Conservation (phyloP, 1,140 invertebrate species). For the Bombus waltoni region DNA sequence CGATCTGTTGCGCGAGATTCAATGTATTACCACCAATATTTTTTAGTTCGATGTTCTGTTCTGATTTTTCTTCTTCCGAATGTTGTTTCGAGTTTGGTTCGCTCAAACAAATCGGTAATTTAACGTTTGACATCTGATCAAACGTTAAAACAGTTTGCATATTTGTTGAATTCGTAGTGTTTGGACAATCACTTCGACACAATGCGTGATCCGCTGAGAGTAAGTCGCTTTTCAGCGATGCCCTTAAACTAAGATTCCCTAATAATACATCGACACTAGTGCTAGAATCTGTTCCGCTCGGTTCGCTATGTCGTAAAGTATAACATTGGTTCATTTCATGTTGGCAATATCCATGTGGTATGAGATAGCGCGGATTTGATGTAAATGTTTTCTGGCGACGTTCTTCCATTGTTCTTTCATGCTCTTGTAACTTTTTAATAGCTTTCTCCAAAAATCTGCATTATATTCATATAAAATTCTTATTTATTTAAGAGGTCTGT, state of each 20-base stretch:
- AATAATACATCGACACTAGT: conserved; percentile 76
- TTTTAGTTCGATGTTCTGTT: neutral
- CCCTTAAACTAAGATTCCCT: conserved; percentile 75
- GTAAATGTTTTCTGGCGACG: conserved; percentile 39
- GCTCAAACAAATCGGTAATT: neutral
- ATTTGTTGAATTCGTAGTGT: conserved; percentile 25
- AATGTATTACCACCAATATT: neutral
- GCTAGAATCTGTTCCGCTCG: conserved; percentile 74
- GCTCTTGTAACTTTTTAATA: conserved; percentile 63
- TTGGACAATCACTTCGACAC: conserved; percentile 66
- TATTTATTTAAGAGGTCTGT: neutral
- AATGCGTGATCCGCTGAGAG: conserved; percentile 69
- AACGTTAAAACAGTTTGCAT: neutral
- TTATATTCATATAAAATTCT: neutral
- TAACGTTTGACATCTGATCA: too few relatives aligned
- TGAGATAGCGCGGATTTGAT: conserved; percentile 65
- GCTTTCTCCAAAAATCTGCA: conserved; percentile 62
- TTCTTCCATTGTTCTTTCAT: conserved; percentile 48
- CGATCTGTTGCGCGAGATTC: neutral
- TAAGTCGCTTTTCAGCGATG: conserved; percentile 74
- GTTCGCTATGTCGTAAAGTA: conserved; percentile 69
- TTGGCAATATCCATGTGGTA: conserved; percentile 55
- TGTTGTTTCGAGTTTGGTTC: neutral
- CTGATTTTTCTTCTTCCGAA: neutral
- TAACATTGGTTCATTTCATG: conserved; percentile 62